A percentile compares a stretch with the other conserved stretches of the same genome.
phyloP scores from a whole-genome alignment of 2,888 invertebrate genomes.

The Apamea monoglypha region DNA sequence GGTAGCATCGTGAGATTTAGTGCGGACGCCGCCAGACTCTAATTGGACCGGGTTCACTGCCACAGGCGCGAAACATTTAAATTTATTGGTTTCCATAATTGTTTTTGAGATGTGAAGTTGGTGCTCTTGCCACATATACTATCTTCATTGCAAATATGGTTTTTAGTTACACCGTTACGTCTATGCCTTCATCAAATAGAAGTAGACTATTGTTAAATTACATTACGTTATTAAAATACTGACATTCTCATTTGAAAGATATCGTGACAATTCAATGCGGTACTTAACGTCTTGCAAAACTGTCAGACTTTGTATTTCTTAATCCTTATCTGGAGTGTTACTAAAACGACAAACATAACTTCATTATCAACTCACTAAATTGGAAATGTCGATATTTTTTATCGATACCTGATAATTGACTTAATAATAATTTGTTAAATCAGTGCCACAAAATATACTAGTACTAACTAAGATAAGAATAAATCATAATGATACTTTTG shows the following conservation, averaged over 20 bases:
- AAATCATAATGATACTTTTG: constrained; percentile 59
- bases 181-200: constrained; percentile 20
- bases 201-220: constrained; percentile 23
- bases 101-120: constrained; percentile 84
- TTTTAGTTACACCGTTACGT: constrained; percentile 30
- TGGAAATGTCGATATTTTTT: constrained; percentile 63
- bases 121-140: constrained; percentile 76
- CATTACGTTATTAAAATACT: constrained; percentile 9
- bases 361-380: constrained; percentile 62
- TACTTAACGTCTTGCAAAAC: constrained; percentile 48
- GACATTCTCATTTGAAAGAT: constrained; percentile 37
- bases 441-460: constrained; percentile 58
- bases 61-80: constrained; percentile 85
- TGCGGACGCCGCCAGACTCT: constrained; percentile 84
- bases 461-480: constrained; percentile 62
- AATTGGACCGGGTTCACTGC: constrained; percentile 88
- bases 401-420: constrained; percentile 63
- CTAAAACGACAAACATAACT: constrained; percentile 54
- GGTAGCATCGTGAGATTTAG: constrained; percentile 88
- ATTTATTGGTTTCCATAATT: constrained; percentile 89
- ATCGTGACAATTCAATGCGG: constrained; percentile 35
- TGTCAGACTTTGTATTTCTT: constrained; percentile 43
- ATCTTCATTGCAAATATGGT: constrained; percentile 73
- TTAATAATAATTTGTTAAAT: constrained; percentile 68
- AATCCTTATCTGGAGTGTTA: constrained; percentile 61